phyloP scores from a whole-genome alignment of 1,140 invertebrate species.

The Vanessa tameamea region DNA sequence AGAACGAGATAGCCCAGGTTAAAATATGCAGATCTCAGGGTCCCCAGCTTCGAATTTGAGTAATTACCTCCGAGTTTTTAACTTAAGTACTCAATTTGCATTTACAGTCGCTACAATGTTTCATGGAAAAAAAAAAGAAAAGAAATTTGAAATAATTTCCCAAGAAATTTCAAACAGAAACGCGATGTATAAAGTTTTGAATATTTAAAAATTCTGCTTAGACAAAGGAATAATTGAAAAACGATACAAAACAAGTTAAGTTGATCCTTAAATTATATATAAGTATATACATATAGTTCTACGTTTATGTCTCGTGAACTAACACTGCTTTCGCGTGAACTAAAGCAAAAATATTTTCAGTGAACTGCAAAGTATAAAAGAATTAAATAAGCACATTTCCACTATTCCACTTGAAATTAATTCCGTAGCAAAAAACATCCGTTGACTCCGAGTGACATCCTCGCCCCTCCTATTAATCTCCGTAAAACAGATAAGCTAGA shows the following conservation, averaged over 20 bases:
- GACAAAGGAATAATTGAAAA: not conserved
- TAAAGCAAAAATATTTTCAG: not conserved
- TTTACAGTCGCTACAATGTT: slow-evolving; percentile 5
- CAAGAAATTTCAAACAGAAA: not conserved
- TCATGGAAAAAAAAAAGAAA: not conserved
- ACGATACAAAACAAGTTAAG: not conserved
- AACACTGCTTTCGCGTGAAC: not conserved
- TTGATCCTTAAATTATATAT: not conserved
- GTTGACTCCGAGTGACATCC: slow-evolving; percentile 1
- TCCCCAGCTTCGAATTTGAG: slow-evolving; percentile 11
- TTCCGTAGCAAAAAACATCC: slow-evolving; percentile 12
- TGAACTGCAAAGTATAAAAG: not conserved
- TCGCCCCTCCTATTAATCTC: slow-evolving; percentile 13
- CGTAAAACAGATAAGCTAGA: slow-evolving; percentile 13
- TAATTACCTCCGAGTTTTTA: slow-evolving; percentile 10
- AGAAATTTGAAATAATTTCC: slow-evolving; percentile 1
- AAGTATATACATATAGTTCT: not conserved
- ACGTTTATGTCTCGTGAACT: not conserved
- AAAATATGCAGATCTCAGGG: slow-evolving; percentile 11
- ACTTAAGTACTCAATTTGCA: slow-evolving; percentile 14
- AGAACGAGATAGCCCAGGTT: slow-evolving; percentile 1
- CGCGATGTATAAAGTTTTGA: not conserved
- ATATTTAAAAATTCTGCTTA: slow-evolving; percentile 2
- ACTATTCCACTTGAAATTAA: slow-evolving; percentile 12
- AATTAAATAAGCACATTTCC: slow-evolving; percentile 10